Evolutionary conservation across 2,888 invertebrate species (phyloP), one percentile per base, ranked within the genome.

Genomic region (Cerastis rubricosa): DNA sequence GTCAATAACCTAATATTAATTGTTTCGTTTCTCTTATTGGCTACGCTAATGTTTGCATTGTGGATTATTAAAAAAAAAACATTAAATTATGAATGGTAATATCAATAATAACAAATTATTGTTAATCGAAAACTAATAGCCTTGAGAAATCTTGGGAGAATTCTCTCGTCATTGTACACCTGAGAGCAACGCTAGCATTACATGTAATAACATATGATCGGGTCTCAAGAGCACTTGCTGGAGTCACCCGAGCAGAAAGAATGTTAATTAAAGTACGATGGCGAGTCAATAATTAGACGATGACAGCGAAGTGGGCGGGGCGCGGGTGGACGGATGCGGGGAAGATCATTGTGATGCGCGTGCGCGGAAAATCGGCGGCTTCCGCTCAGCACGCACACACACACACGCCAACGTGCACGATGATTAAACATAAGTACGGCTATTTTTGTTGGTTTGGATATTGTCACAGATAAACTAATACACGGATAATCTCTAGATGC

Each of bases 301-400:
- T 93, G 90, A 91, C 90, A 87, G 81, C 69, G 88, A 89, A 84
- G 87, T 85, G 81, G 88, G 85, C 70, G 83, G 85, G 85, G 83
- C 80, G 87, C 85, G 80, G 87, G 87, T 87, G 90, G 89, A 88
- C 91, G 91, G 90, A 92, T 90, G 90, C 87, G 87, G 43, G 81
- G 89, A 89, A 89, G 87, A 91, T 92, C 89, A 90, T 89, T 89
- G 90, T 85, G 85, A 88, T 88, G 92, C 91, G 91, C 92, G 91
- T 90, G 93, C 90, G 93, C 94, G 93, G 94, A 94, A 96, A 96
- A 96, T 96, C 90, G 91, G 71, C 90, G 71, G 85, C 91, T 94
- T 96, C 96, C 96, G 95, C 83, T 89, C 85, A 83, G 85, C 74
- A 85, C 85, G 85, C 85, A 85, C 86, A 86, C 86, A 80, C 76